Percentiles rank a stretch among this genome's conserved stretches.
phyloP scores from a whole-genome alignment of 92 coral and sea anemone genomes.

The Parazoanthus atlanticus region DNA sequence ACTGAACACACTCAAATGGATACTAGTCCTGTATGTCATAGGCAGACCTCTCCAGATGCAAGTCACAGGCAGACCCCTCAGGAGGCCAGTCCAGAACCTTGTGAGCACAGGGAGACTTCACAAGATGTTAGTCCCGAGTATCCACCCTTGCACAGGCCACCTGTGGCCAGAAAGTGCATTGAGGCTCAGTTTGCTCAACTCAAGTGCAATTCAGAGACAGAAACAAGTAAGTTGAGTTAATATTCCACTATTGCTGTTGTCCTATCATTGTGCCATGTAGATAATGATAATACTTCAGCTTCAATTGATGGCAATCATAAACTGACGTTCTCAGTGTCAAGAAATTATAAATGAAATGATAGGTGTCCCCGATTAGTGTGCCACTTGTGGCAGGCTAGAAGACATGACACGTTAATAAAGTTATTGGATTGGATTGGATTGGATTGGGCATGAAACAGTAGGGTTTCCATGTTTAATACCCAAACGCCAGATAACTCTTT shows the following conservation, averaged over 20 bases:
- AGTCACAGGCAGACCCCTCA: neutral
- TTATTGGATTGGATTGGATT: too few species aligned
- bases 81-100: neutral
- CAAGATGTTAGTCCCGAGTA: constrained; percentile 23
- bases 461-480: too few species aligned
- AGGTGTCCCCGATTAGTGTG: too few species aligned
- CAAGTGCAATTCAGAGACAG: neutral
- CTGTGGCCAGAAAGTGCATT: constrained; percentile 38
- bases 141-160: neutral
- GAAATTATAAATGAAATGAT: too few species aligned
- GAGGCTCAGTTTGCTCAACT: constrained; percentile 20
- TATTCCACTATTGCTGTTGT: neutral
- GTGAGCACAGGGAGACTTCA: constrained; percentile 11
- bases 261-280: too few species aligned
- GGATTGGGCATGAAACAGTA: too few species aligned
- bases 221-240: neutral
- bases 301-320: too few species aligned
- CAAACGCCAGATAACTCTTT: too few species aligned
- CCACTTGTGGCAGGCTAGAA: too few species aligned
- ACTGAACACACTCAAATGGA: neutral
- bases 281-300: too few species aligned
- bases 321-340: too few species aligned
- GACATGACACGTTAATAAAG: too few species aligned
- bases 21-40: neutral
- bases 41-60: neutral